Percentiles rank a stretch among this genome's conserved stretches.
Conservation (phyloP, 2,113 vertebrate genomes). For the Mionectes macconnelli region DNA sequence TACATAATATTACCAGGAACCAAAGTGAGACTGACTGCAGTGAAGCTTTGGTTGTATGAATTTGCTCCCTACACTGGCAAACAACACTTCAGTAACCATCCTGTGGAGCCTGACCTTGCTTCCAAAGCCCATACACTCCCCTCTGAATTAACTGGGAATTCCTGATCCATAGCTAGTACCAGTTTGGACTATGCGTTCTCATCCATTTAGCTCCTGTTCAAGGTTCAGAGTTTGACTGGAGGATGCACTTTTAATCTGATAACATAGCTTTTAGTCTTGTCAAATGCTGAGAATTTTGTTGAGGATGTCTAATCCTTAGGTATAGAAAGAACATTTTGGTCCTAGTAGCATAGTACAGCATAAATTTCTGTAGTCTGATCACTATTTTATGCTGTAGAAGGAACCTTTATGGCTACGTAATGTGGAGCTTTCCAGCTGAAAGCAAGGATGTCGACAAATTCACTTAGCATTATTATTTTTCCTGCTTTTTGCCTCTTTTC, state of each 20-base stretch:
- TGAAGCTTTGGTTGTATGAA: rapidly evolving
- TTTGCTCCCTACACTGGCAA: neutral
- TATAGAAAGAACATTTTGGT: neutral
- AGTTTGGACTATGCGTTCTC: neutral
- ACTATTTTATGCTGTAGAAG: neutral
- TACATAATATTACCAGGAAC: neutral
- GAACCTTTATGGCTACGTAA: neutral
- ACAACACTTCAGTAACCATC: neutral
- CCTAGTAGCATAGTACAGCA: neutral
- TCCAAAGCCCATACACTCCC: neutral
- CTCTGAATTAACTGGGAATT: neutral
- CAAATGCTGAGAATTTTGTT: neutral
- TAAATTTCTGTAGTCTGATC: neutral
- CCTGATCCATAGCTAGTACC: neutral
- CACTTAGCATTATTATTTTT: neutral
- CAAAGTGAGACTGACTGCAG: neutral
- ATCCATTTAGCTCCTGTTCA: neutral
- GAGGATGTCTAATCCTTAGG: neutral
- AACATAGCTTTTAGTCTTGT: neutral
- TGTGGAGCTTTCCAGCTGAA: neutral
- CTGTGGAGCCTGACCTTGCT: neutral
- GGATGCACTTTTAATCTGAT: neutral
- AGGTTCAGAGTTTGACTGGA: neutral
- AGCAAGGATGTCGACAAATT: neutral
- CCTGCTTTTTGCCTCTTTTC: neutral